Evolutionary conservation across 2,888 invertebrate genomes (phyloP), one percentile per base, ranked within the genome.

Genomic region (Epistrophe eligans): DNA sequence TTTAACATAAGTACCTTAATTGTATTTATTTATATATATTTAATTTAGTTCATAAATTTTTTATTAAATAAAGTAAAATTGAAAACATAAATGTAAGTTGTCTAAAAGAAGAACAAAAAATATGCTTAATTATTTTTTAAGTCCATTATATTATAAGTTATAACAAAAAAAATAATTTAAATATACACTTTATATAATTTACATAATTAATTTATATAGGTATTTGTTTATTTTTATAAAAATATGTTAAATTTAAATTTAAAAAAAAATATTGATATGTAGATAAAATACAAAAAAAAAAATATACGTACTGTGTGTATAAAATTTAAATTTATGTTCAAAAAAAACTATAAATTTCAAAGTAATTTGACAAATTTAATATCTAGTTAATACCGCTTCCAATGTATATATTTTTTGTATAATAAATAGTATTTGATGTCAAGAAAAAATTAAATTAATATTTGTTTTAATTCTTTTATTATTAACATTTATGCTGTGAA

Each of bases 171-270:
- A 52, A 4, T 50, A 19, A 28, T 55, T 7, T 13, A 52, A 7
- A 1, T 19, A 11, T 13, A 19, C 9, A 52, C 4, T n/a, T n/a
- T n/a, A 57, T 24, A 19, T 70, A 15, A 28, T 71, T 71, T 72
- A 67, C 13, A 24, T 66, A 67, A 72, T 55, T 77, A 55, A 72
- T 60, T 77, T 77, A 32, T 32, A 9, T 35, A 35, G 9, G 35
- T 84, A 80, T 80, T 84, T 80, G 77, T 84, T 84, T 80, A 84
- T 84, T 80, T 84, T 84, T 84, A n/a, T 84, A 62, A 6, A 43
- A 72, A 57, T 32, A 15, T 32, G 3, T 55, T 55, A 8, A 55
- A 43, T 50, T 60, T 60, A 60, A 60, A 67, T 52, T 62, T n/a
- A 19, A 50, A 50, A 17, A 19, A 40, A 45, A n/a, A 5, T n/a